Conservation (phyloP, 1,140 invertebrate genomes). For the Papilio aristodemus region DNA sequence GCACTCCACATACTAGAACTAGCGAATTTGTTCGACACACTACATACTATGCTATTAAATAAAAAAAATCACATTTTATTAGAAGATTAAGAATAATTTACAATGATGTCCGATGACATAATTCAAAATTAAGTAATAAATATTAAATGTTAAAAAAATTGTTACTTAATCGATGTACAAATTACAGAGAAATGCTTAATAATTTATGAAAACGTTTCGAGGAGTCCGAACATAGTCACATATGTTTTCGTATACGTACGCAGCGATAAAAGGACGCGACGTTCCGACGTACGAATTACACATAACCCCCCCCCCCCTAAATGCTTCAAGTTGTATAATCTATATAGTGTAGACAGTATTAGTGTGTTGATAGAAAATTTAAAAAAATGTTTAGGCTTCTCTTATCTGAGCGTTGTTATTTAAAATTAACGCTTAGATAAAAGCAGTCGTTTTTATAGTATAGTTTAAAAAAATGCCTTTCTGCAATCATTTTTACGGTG, state of each 20-base stretch:
- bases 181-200: too few relatives aligned
- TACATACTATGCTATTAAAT: neutral
- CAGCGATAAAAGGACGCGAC: too few relatives aligned
- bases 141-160: too few relatives aligned
- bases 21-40: neutral
- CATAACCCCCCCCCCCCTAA: neutral
- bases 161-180: too few relatives aligned
- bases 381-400: slow-evolving; percentile 23
- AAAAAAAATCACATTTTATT: too few relatives aligned
- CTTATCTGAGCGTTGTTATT: slow-evolving; percentile 28
- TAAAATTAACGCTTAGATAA: slow-evolving; percentile 36
- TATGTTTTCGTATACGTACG: too few relatives aligned
- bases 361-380: slow-evolving; percentile 35
- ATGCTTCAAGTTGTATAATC: neutral
- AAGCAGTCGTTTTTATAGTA: slow-evolving; percentile 42
- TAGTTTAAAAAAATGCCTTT: slow-evolving; percentile 64
- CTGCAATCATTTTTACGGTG: slow-evolving; percentile 72
- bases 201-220: too few relatives aligned
- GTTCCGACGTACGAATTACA: too few relatives aligned
- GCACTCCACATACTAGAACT: slow-evolving; percentile 62
- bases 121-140: too few relatives aligned
- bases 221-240: too few relatives aligned
- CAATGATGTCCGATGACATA: too few relatives aligned
- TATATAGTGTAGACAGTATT: slow-evolving; percentile 34
- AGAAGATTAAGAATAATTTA: too few relatives aligned